Evolutionary conservation across 2,113 vertebrate genomes (phyloP), one percentile per base, ranked within the genome.

Genomic region (Artemisiospiza belli): DNA sequence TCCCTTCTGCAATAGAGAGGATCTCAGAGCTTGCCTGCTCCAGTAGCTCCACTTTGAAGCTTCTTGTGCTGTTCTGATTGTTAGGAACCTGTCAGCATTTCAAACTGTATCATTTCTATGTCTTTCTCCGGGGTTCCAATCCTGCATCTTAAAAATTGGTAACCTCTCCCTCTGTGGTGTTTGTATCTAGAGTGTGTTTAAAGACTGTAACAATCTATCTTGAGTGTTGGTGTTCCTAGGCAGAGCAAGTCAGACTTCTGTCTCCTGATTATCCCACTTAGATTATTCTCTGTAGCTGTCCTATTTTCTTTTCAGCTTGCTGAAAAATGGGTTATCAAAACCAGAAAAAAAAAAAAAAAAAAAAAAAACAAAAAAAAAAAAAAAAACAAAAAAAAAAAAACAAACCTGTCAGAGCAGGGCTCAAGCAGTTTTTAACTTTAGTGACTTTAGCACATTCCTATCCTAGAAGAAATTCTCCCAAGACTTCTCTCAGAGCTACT

Each of bases 281-380:
- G 59, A 59, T 72, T 80, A 57, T 87, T 83, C 28, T 61, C n/a
- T 82, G 89, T 68, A 72, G 27, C 70, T 86, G 75, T 39, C 73
- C 85, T 47, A 86, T 66, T 94, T 94, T 92, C 52, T 63, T 17
- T 84, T 87, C 69, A 87, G 27, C 44, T 64, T 81, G 25, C 57
- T 84, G 63, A 80, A 94, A 95, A 94, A 51, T 75, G 51, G 69
- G 57, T 94, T 90, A 82, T 67, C 30, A 81, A 78, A 86, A 70
- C 4, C 5, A 77, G 44, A 55, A 28, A 46, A 35, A 35, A 28
- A 22, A 68, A 70, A 70, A 33, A 20, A 5, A 39, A 22, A 75
- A 92, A 92, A 10, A 9, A 37, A 37, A 37, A 37, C 37, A 37
- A 37, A 37, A 35, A 28, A 22, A 68, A 70, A 74, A 30, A 20